Evolutionary conservation across 35 echinoderm and acorn worm species (phyloP).

Genomic region (Ophiothrix spiculata): DNA sequence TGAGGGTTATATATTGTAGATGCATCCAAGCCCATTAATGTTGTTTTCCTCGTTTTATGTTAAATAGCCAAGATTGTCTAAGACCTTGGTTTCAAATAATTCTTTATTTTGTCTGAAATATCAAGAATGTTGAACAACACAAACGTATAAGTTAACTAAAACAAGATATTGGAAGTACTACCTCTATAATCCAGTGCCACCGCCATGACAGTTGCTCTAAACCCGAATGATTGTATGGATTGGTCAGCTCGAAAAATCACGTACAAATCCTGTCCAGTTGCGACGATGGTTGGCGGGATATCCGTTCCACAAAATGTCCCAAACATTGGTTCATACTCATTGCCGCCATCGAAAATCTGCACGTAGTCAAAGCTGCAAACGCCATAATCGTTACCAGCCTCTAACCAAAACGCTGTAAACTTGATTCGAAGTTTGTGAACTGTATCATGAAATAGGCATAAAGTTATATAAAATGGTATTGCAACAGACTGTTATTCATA

Average conservation of each 20-base stretch:
- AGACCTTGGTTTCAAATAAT: too few relatives aligned
- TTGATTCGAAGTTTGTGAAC: slow-evolving; percentile 30
- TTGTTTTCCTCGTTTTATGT: too few relatives aligned
- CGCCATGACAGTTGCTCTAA: slow-evolving; percentile 35
- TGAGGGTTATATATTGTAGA: too few relatives aligned
- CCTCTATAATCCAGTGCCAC: slow-evolving; percentile 48
- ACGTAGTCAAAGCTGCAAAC: slow-evolving; percentile 59
- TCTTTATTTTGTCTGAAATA: too few relatives aligned
- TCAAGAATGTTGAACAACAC: too few relatives aligned
- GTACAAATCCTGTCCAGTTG: slow-evolving; percentile 22
- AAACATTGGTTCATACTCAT: slow-evolving; percentile 22
- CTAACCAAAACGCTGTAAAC: slow-evolving; percentile 48
- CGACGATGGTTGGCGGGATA: slow-evolving; percentile 46
- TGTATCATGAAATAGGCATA: not conserved
- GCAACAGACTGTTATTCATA: not conserved
- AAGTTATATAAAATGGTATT: not conserved
- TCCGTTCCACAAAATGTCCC: slow-evolving; percentile 54
- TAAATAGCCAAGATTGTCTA: too few relatives aligned
- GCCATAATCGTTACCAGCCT: slow-evolving; percentile 25
- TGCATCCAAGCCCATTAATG: too few relatives aligned
- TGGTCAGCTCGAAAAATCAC: slow-evolving; percentile 45
- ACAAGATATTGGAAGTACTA: too few relatives aligned
- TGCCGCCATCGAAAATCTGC: slow-evolving; percentile 59
- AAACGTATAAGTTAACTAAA: too few relatives aligned
- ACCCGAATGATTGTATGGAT: slow-evolving; percentile 64